Conservation (phyloP, 2,888 invertebrate genomes). For the Stenolophus ochropezus region DNA sequence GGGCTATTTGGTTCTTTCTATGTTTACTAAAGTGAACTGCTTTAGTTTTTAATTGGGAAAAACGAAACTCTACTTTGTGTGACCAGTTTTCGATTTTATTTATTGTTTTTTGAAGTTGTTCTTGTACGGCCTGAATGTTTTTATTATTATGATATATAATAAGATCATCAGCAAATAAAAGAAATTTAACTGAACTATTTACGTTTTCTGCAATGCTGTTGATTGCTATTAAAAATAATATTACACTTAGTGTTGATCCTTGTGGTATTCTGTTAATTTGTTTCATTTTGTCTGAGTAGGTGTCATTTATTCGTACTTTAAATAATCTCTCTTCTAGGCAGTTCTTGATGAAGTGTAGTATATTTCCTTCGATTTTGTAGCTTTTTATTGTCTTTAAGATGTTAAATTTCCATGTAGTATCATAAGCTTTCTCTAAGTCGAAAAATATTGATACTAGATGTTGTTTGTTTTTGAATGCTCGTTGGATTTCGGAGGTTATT, state of each 20-base stretch:
- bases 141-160: too few relatives aligned
- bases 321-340: slow-evolving; percentile 10
- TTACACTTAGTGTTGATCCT: slow-evolving; percentile 57
- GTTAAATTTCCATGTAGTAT: slow-evolving; percentile 6
- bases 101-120: slow-evolving; percentile 56
- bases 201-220: slow-evolving; percentile 57
- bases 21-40: slow-evolving; percentile 29
- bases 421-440: neutral
- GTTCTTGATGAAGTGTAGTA: neutral
- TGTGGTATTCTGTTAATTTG: slow-evolving; percentile 60
- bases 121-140: too few relatives aligned
- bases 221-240: too few relatives aligned
- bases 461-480: slow-evolving; percentile 3
- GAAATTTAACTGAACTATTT: neutral
- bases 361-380: slow-evolving; percentile 6
- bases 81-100: slow-evolving; percentile 34
- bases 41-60: slow-evolving; percentile 52
- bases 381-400: neutral
- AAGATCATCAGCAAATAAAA: too few relatives aligned
- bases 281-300: neutral
- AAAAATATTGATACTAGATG: slow-evolving; percentile 9
- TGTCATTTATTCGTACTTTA: neutral
- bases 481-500: neutral
- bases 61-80: slow-evolving; percentile 51
- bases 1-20: neutral